These are phyloP conservation scores for Carettochelys insculpta DNA, from an alignment of 2,113 vertebrate genomes.

Conservation along the genomic window DNA sequence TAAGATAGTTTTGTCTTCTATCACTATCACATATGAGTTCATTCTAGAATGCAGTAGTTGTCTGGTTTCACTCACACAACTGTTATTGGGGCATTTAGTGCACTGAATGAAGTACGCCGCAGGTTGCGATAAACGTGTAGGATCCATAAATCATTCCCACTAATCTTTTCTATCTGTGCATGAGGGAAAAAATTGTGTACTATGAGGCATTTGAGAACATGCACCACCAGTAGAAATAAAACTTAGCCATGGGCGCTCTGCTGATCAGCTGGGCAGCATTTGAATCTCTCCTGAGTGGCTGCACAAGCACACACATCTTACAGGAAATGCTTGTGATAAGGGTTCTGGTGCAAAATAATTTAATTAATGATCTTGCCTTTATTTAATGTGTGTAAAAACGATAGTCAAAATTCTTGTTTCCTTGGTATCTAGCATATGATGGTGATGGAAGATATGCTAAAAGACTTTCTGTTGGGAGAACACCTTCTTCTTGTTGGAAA, in stretches of 20 bases:
- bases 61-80: neutral
- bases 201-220: too few species aligned
- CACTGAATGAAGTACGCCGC: neutral
- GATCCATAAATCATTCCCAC: neutral
- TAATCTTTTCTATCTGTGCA: too few species aligned
- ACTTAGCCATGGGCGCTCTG: too few species aligned
- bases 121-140: neutral
- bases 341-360: neutral
- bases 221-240: too few species aligned
- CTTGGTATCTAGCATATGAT: slow-evolving; percentile 86
- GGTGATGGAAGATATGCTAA: slow-evolving; percentile 98
- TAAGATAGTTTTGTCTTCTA: neutral
- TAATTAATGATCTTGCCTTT: neutral
- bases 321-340: too few species aligned
- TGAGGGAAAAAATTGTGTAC: too few species aligned
- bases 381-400: neutral
- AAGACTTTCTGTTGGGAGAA: slow-evolving; percentile 95
- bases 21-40: neutral
- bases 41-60: neutral
- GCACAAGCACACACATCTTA: too few species aligned
- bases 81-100: neutral
- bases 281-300: too few species aligned
- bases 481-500: slow-evolving; percentile 96
- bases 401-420: neutral
- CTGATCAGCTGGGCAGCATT: too few species aligned